Base-by-base conservation (phyloP, 2,888 invertebrate species). In the Brenthis daphne region DNA sequence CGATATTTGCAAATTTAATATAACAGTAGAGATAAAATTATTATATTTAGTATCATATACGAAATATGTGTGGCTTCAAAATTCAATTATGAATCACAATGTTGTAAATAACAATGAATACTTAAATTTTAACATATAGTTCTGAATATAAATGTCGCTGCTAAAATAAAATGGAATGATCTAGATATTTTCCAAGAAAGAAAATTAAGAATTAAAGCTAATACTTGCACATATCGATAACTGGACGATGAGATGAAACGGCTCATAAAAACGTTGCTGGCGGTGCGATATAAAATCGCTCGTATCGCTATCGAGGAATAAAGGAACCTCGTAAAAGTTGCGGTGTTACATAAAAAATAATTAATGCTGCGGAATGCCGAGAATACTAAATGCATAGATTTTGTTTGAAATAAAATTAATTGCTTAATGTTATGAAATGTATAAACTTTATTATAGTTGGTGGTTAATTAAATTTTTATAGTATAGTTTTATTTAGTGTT, bases 141-240 rank as follows among this genome's bases (percentile, higher is more conserved):
- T 43, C 37, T 43, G 11, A 43, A 43, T 43, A 43, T 8, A 43
- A 2, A 8, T 43, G 37, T 43, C 37, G 1, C 3, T 43, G 29
- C 12, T 48, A n/a, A 50, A 50, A 60, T n/a, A 60, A 60, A 60
- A 60, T 43, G 11, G 3, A 50, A 29, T 12, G 12, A 48, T 65
- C 67, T 64, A 66, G 71, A 73, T 51, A 60, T 74, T 57, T 69
- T 73, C 67, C 73, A 77, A 71, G 77, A 77, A 77, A 74, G 74
- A 73, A 80, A 83, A 83, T 84, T 83, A 81, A 81, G 81, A 80
- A 80, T 85, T 80, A 85, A 85, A 84, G 78, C 79, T 83, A 84
- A 85, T 82, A 82, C 79, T 80, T 73, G 77, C 78, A 79, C 78
- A 79, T 82, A 83, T 82, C 82, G 83, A 83, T 84, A 82, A 82